A percentile compares a stretch with the other conserved stretches of the same genome.
phyloP scores from a whole-genome alignment of 2,888 invertebrate genomes.

The Salticus scenicus region DNA sequence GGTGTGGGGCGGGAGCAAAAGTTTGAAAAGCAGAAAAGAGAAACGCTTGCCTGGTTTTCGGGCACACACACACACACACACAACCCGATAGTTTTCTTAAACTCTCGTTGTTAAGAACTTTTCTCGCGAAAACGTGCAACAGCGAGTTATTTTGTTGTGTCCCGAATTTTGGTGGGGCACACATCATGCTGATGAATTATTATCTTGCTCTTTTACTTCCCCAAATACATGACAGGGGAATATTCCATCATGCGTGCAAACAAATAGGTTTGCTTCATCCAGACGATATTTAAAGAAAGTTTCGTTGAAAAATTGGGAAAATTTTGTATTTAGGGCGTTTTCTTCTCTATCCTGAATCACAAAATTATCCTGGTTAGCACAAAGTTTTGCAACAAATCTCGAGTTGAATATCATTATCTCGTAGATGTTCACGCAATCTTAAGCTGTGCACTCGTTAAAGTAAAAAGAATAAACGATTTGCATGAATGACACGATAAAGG shows the following conservation, averaged over 20 bases:
- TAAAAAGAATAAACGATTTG: neutral
- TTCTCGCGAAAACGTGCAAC: conserved; percentile 46
- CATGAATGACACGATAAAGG: neutral
- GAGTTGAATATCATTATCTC: conserved; percentile 2
- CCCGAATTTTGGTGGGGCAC: conserved; percentile 19
- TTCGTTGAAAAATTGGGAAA: neutral
- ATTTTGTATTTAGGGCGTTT: conserved; percentile 7
- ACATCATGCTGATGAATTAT: conserved; percentile 55
- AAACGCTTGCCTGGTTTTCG: conserved; percentile 32
- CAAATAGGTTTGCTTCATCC: conserved; percentile 1
- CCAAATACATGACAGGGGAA: conserved; percentile 1
- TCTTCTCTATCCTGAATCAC: conserved; percentile 5
- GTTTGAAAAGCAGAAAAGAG: conserved; percentile 56
- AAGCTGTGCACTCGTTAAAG: too few species aligned
- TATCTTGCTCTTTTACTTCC: conserved; percentile 18
- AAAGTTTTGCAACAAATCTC: neutral
- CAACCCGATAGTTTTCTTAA: conserved; percentile 57
- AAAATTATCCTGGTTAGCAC: neutral
- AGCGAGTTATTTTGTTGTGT: conserved; percentile 40
- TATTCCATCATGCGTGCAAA: neutral
- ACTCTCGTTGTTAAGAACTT: conserved; percentile 32
- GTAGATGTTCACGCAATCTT: neutral
- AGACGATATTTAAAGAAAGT: conserved; percentile 5
- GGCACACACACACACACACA: conserved; percentile 4
- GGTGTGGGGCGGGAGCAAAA: conserved; percentile 5